A percentile compares a stretch with the other conserved stretches of the same genome.
Evolutionary conservation across 2,797 vertebrate species (phyloP).

Genomic region (Takifugu ocellatus): DNA sequence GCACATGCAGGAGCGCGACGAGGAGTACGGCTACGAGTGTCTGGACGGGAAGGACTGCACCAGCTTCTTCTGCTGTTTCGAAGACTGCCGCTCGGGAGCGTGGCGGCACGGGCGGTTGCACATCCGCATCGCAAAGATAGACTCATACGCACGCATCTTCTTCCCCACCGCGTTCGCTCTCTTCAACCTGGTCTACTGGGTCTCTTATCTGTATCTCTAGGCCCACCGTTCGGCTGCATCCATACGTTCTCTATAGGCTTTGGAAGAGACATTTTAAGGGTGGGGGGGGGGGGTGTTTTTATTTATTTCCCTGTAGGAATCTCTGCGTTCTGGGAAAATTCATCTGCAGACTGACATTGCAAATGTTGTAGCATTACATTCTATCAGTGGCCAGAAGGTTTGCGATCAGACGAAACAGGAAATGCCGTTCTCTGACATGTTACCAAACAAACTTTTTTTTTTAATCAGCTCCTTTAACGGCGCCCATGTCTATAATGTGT

Average conservation of each 20-base stretch:
- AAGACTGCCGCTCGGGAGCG: conserved; percentile 96
- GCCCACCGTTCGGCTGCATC: conserved; percentile 33
- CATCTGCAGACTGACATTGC: conserved; percentile 51
- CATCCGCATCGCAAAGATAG: conserved; percentile 96
- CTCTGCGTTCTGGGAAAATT: conserved; percentile 24
- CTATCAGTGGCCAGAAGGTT: conserved; percentile 41
- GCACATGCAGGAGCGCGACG: conserved; percentile 96
- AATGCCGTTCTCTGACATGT: conserved; percentile 9
- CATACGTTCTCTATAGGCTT: conserved; percentile 47
- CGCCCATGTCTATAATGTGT: too few species aligned
- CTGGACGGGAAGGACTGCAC: conserved; percentile 99
- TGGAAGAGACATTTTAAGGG: conserved; percentile 55
- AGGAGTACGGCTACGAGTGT: conserved; percentile 97
- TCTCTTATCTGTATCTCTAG: conserved; percentile 97
- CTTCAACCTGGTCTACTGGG: conserved; percentile 98
- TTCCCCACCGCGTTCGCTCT: conserved; percentile 97
- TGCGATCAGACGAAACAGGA: conserved; percentile 18
- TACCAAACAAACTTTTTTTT: too few species aligned
- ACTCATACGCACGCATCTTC: conserved; percentile 97
- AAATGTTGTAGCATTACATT: conserved; percentile 80
- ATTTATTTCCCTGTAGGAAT: conserved; percentile 35
- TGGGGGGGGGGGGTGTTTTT: conserved; percentile 50
- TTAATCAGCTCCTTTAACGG: too few species aligned
- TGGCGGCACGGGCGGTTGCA: conserved; percentile 97
- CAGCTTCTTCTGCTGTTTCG: conserved; percentile 99